phyloP scores from a whole-genome alignment of 2,113 vertebrate genomes.

The Phyllostomus discolor region DNA sequence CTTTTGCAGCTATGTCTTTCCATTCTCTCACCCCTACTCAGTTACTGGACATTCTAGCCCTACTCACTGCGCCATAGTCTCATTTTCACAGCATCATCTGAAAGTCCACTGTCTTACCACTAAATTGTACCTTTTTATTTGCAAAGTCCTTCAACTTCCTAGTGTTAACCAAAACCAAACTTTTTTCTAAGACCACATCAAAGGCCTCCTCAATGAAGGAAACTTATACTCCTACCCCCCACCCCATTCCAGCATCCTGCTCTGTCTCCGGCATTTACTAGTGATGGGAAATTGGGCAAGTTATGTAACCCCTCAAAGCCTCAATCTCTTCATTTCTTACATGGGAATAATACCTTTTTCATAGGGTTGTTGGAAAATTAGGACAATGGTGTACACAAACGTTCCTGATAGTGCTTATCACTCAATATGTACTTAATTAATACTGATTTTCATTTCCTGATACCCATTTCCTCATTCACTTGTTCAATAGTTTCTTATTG shows the following conservation, averaged over 20 bases:
- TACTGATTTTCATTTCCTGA: not conserved
- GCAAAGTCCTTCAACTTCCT: slow-evolving; percentile 41
- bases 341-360: not conserved
- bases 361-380: not conserved
- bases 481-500: not conserved
- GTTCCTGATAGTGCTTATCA: not conserved
- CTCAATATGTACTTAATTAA: not conserved
- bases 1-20: not conserved
- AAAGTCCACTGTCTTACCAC: slow-evolving; percentile 33
- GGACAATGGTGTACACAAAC: not conserved
- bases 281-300: not conserved
- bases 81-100: not conserved
- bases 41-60: not conserved
- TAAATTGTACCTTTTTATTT: slow-evolving; percentile 39
- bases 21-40: not conserved
- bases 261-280: not conserved
- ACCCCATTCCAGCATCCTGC: not conserved
- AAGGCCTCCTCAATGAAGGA: not conserved
- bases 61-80: not conserved
- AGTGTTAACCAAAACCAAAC: slow-evolving; percentile 38
- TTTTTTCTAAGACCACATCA: slow-evolving; percentile 37
- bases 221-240: not conserved
- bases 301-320: not conserved
- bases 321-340: not conserved
- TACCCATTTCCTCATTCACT: not conserved